Evolutionary conservation across 2,888 invertebrate species (phyloP).

Genomic region (Ashinkailepas kermadecensis): DNA sequence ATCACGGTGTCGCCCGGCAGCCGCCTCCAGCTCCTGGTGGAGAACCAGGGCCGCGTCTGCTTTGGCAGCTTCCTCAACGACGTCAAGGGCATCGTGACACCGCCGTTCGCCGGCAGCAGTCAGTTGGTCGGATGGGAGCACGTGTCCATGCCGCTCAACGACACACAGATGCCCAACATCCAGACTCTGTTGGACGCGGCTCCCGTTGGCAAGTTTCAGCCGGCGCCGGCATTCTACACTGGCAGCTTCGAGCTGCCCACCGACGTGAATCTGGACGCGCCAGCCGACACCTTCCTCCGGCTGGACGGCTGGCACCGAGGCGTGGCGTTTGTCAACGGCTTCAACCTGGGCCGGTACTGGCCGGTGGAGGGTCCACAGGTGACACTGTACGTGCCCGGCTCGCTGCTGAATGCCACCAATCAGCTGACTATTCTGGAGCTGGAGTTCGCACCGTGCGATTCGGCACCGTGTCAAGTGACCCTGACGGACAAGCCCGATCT

Average conservation of each 20-base stretch:
- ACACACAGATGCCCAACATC: background rate
- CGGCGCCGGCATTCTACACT: conserved; percentile 30
- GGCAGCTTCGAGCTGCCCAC: conserved; percentile 30
- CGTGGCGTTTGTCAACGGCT: conserved; percentile 70
- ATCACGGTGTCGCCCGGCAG: conserved; percentile 41
- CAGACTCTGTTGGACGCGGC: too few relatives aligned
- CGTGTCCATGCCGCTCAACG: conserved; percentile 1
- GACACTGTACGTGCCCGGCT: conserved; percentile 71
- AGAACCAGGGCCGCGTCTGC: conserved; percentile 77
- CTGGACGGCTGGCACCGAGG: conserved; percentile 80
- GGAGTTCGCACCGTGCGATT: background rate
- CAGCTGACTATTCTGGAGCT: background rate
- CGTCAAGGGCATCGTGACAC: conserved; percentile 31
- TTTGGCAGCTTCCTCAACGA: conserved; percentile 42
- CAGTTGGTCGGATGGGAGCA: background rate
- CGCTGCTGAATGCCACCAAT: conserved; percentile 48
- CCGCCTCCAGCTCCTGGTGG: conserved; percentile 48
- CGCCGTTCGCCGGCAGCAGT: conserved; percentile 6
- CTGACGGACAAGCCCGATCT: conserved; percentile 26
- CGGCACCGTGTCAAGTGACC: conserved; percentile 24
- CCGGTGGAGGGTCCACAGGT: conserved; percentile 66
- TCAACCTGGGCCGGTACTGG: conserved; percentile 81
- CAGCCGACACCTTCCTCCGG: conserved; percentile 57
- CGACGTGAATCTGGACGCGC: background rate
- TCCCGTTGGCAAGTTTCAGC: too few relatives aligned